Evolutionary conservation across 2,797 vertebrate genomes (phyloP).

Genomic region (Ficedula albicollis): DNA sequence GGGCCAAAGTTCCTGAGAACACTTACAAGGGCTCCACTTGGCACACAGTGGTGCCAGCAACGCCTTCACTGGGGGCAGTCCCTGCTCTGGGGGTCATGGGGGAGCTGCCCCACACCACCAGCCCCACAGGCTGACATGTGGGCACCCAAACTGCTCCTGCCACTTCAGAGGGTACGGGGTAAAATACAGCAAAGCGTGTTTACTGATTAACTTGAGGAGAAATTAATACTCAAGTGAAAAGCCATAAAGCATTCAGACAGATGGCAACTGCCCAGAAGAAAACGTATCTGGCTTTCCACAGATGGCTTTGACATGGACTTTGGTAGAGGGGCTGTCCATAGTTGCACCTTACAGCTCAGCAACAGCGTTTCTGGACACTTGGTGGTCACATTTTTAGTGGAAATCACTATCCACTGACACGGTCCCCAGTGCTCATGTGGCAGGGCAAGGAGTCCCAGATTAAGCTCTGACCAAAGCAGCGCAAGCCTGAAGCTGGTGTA

Average conservation of each 20-base stretch:
- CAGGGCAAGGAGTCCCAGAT: background rate
- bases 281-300: background rate
- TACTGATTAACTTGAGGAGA: conserved; percentile 43
- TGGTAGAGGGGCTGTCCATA: background rate
- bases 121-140: accelerated
- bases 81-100: accelerated
- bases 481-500: background rate
- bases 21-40: background rate
- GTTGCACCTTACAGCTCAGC: background rate
- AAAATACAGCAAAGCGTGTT: background rate
- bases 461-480: background rate
- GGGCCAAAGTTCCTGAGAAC: background rate
- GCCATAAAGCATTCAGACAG: background rate
- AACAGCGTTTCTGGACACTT: accelerated
- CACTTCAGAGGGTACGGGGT: background rate
- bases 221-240: conserved; percentile 2
- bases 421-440: accelerated
- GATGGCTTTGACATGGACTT: background rate
- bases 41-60: accelerated
- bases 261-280: background rate
- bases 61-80: accelerated
- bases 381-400: background rate
- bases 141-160: accelerated
- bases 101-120: background rate
- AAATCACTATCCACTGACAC: background rate